Percentiles rank a stretch among this genome's conserved stretches.
These are phyloP conservation scores for Oxyura jamaicensis DNA, from an alignment of 2,113 vertebrate species.

Conservation along the genomic window DNA sequence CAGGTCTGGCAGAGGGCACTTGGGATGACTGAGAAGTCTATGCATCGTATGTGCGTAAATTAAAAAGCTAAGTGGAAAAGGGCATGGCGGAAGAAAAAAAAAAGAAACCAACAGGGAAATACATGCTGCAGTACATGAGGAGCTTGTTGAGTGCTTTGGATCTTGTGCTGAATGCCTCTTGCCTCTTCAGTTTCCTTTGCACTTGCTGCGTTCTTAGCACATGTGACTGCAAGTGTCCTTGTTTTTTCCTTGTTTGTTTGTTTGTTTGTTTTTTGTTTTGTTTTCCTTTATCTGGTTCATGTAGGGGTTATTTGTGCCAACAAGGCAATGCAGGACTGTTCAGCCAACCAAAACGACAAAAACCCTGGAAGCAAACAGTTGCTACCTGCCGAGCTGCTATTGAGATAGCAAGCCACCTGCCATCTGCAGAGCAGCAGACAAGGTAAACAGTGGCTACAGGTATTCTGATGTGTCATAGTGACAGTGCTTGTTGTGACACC, in stretches of 20 bases:
- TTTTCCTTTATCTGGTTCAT: not conserved
- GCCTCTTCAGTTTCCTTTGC: not conserved
- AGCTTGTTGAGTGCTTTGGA: not conserved
- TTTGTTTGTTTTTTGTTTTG: not conserved
- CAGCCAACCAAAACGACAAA: not conserved
- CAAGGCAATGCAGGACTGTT: not conserved
- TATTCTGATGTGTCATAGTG: not conserved
- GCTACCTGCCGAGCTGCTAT: not conserved
- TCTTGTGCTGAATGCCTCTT: not conserved
- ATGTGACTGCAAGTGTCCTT: not conserved
- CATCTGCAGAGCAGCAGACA: not conserved
- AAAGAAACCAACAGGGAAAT: not conserved
- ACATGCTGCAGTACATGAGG: not conserved
- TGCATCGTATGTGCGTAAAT: not conserved
- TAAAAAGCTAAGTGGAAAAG: not conserved
- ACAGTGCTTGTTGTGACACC: not conserved
- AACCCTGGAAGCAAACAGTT: not conserved
- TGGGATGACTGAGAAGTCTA: not conserved
- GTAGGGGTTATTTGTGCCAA: not conserved
- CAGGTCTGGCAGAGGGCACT: accelerated
- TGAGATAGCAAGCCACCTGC: not conserved
- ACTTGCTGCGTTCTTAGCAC: not conserved
- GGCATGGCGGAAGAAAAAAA: not conserved
- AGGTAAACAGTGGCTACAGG: not conserved
- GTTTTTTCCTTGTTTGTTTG: no score